Conservation (phyloP, 2,113 vertebrate genomes). For the Elephas maximus region DNA sequence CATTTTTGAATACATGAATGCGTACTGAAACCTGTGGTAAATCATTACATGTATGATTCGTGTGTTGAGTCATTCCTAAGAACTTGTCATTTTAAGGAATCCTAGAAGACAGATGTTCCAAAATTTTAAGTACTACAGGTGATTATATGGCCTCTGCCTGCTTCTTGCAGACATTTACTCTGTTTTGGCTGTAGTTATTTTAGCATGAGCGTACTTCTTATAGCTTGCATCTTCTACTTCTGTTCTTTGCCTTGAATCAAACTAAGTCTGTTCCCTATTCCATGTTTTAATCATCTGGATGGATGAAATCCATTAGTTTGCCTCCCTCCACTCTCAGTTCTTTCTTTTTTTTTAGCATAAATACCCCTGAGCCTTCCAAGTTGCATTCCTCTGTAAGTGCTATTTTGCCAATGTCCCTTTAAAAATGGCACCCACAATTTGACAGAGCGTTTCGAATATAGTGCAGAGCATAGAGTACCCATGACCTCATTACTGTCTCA, state of each 20-base stretch:
- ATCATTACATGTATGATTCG: neutral
- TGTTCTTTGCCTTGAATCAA: neutral
- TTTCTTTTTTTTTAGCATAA: neutral
- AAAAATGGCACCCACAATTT: neutral
- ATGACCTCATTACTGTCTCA: neutral
- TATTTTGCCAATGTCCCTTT: neutral
- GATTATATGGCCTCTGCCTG: neutral
- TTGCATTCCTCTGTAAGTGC: neutral
- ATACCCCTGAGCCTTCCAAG: neutral
- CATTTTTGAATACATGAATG: neutral
- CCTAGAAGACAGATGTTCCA: neutral
- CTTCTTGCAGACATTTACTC: neutral
- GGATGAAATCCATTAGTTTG: neutral
- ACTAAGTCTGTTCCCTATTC: neutral
- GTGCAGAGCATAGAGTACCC: neutral
- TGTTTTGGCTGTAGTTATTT: neutral
- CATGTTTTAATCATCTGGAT: too few relatives aligned
- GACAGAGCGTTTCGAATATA: neutral
- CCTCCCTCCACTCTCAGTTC: neutral
- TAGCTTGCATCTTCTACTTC: neutral
- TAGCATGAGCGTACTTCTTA: neutral
- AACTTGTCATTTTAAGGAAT: neutral
- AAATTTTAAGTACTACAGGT: neutral
- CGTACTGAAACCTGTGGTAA: too few relatives aligned
- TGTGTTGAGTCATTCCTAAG: neutral